These are phyloP conservation scores for Anoplophora glabripennis DNA, from an alignment of 1,140 invertebrate species.

Conservation along the genomic window DNA sequence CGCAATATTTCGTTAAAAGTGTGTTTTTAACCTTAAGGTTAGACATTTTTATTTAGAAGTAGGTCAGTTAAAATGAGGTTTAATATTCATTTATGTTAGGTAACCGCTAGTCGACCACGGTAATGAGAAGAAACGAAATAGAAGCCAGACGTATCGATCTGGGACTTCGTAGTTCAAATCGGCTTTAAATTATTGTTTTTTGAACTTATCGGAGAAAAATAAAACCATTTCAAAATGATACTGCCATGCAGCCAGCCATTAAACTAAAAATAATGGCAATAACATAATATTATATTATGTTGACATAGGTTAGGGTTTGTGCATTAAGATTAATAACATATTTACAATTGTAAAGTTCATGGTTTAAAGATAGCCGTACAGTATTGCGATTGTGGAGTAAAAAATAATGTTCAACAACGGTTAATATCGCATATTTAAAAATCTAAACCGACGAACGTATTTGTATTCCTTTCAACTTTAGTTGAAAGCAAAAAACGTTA, in stretches of 20 bases:
- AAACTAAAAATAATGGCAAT: conserved; percentile 17
- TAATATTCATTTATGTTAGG: no score
- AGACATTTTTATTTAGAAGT: no score
- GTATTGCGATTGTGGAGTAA: neutral
- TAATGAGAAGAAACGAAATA: conserved; percentile 12
- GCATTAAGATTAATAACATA: neutral
- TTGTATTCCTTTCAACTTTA: neutral
- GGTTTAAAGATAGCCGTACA: conserved; percentile 2
- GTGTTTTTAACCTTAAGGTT: no score
- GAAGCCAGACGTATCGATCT: conserved; percentile 31
- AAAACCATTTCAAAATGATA: conserved; percentile 7
- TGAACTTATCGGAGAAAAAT: conserved; percentile 17
- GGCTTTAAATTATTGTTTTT: conserved; percentile 29
- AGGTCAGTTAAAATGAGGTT: no score
- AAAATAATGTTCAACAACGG: neutral
- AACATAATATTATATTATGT: neutral
- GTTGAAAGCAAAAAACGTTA: neutral
- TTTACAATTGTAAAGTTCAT: neutral
- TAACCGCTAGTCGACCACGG: no score
- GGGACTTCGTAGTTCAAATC: conserved; percentile 16
- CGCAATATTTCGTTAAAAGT: no score
- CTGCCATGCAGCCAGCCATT: no score
- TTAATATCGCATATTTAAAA: neutral
- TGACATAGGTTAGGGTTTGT: conserved; percentile 3
- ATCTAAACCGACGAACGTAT: neutral